These are phyloP conservation scores for Gobius niger DNA, from an alignment of 2,113 vertebrate species.

Conservation along the genomic window DNA sequence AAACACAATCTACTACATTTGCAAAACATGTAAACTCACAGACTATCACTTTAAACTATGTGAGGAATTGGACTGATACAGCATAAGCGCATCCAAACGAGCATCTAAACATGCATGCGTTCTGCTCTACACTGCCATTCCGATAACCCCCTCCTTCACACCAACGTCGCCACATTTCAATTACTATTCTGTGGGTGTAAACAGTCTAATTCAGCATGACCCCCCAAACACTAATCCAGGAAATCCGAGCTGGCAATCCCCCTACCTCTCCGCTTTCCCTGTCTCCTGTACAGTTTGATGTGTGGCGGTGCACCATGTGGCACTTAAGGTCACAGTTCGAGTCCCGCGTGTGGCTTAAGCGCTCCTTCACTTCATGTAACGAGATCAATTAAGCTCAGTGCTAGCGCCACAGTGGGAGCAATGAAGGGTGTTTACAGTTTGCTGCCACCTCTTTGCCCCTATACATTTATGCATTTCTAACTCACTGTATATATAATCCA, in stretches of 20 bases:
- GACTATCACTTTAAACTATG: too few relatives aligned
- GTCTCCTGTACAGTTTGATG: conserved; percentile 1
- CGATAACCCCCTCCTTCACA: neutral
- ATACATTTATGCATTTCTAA: conserved; percentile 34
- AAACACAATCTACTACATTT: too few relatives aligned
- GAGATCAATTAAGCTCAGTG: conserved; percentile 32
- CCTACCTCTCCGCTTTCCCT: conserved; percentile 43
- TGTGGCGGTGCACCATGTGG: conserved; percentile 27
- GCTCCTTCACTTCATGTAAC: conserved; percentile 5
- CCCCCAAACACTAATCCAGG: conserved; percentile 59
- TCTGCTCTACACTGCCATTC: neutral
- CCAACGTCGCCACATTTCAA: conserved; percentile 6
- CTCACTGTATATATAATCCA: conserved; percentile 21
- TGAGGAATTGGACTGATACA: too few relatives aligned
- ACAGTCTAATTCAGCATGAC: conserved; percentile 47
- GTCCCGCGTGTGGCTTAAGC: conserved; percentile 32
- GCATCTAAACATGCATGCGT: too few relatives aligned
- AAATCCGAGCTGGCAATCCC: conserved; percentile 61
- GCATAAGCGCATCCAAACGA: too few relatives aligned
- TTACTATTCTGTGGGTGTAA: conserved; percentile 59
- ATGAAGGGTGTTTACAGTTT: conserved; percentile 31
- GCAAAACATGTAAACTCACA: too few relatives aligned
- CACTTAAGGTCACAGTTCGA: conserved; percentile 40
- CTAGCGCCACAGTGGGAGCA: neutral
- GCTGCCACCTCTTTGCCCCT: conserved; percentile 4